A percentile compares a stretch with the other conserved stretches of the same genome.
These are phyloP conservation scores for Vidua macroura DNA, from an alignment of 2,113 vertebrate genomes.

Conservation along the genomic window DNA sequence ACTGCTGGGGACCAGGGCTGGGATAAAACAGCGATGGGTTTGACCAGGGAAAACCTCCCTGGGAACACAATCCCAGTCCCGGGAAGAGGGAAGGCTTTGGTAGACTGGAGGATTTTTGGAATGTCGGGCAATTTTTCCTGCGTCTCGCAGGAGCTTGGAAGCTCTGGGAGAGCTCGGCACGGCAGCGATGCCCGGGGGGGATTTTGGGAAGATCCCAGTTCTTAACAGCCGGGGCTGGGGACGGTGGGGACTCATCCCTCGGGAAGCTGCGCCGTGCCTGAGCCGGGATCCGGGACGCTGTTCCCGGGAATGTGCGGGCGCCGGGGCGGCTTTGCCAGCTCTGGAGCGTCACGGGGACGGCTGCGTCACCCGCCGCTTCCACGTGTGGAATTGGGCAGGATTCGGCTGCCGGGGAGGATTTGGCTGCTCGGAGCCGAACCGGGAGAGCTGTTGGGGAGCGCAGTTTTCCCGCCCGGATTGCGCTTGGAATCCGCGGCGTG, in stretches of 20 bases:
- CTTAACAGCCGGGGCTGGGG: not conserved
- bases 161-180: not conserved
- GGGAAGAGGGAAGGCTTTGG: not conserved
- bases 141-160: not conserved
- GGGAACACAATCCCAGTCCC: not conserved
- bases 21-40: not conserved
- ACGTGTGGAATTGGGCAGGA: not conserved
- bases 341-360: not conserved
- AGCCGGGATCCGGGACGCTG: not conserved
- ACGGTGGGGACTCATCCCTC: not conserved
- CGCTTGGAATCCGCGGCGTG: not conserved
- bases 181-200: fast-evolving
- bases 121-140: not conserved
- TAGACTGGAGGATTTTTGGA: not conserved
- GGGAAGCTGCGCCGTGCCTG: not conserved
- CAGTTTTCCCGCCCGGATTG: not conserved
- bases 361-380: not conserved
- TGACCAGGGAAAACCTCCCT: not conserved
- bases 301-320: not conserved
- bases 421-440: not conserved
- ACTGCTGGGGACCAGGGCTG: not conserved
- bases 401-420: not conserved
- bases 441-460: not conserved
- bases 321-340: not conserved
- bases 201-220: not conserved